These are phyloP conservation scores for Andrena trimmerana DNA, from an alignment of 2,888 invertebrate genomes.

Conservation along the genomic window DNA sequence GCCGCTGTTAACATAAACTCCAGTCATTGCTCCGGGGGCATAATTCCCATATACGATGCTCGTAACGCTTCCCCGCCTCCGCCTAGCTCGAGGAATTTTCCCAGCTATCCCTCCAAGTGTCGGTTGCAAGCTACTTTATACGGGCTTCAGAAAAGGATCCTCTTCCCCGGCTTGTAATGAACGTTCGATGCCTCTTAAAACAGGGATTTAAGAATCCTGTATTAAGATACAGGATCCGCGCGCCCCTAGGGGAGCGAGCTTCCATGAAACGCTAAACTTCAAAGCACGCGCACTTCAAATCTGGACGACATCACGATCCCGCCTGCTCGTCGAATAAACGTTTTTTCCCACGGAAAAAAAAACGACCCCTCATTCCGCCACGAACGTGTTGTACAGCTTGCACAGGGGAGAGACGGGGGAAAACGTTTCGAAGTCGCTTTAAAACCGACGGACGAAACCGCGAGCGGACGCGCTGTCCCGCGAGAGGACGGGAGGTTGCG, in stretches of 20 bases:
- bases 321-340: not conserved
- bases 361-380: not conserved
- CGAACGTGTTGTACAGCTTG: not conserved
- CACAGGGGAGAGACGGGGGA: not conserved
- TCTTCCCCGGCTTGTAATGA: not conserved
- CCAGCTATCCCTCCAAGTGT: not conserved
- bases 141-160: not conserved
- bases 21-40: slow-evolving; percentile 68
- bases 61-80: slow-evolving; percentile 32
- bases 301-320: not conserved
- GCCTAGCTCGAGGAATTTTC: slow-evolving; percentile 32
- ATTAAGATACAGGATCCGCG: not conserved
- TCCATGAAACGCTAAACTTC: too few relatives aligned
- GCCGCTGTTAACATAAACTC: slow-evolving; percentile 75
- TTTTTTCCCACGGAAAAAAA: not conserved
- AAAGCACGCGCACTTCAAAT: not conserved
- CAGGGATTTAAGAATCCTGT: not conserved
- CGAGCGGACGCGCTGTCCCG: not conserved
- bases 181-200: not conserved
- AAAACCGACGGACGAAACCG: not conserved
- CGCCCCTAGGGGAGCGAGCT: too few relatives aligned
- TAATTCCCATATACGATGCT: slow-evolving; percentile 60
- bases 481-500: not conserved
- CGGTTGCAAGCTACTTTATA: not conserved
- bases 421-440: not conserved